A percentile compares a stretch with the other conserved stretches of the same genome.
Evolutionary conservation across 2,113 vertebrate species (phyloP).

Genomic region (Danio rerio): DNA sequence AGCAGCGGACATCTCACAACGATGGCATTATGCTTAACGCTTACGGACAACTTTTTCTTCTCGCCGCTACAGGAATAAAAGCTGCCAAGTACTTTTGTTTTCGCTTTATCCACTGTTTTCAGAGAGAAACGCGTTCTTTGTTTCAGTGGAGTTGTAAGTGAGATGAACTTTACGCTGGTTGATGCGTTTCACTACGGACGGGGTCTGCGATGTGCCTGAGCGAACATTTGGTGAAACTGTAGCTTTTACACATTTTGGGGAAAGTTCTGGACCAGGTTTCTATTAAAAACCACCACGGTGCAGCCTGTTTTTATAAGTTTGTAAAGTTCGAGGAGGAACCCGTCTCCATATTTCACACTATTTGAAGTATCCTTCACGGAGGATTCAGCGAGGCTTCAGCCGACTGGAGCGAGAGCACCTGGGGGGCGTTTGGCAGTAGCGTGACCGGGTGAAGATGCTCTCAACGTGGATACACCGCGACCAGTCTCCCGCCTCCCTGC

Average conservation of each 20-base stretch:
- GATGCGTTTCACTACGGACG: not conserved
- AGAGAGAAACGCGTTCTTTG: not conserved
- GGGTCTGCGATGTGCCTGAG: not conserved
- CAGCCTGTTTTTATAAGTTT: not conserved
- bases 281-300: not conserved
- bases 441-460: slow-evolving; percentile 75
- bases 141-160: slow-evolving; percentile 27
- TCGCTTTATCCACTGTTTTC: not conserved
- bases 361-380: slow-evolving; percentile 14
- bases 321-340: slow-evolving; percentile 33
- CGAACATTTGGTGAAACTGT: slow-evolving; percentile 10
- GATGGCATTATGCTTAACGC: slow-evolving; percentile 25
- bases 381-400: slow-evolving; percentile 39
- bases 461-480: slow-evolving; percentile 67
- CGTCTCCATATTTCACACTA: not conserved
- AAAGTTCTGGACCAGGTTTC: not conserved
- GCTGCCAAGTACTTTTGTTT: not conserved
- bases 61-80: not conserved
- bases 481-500: slow-evolving; percentile 65
- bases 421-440: slow-evolving; percentile 63
- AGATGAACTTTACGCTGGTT: slow-evolving; percentile 37
- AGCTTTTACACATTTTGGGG: not conserved
- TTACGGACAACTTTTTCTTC: not conserved
- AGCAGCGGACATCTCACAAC: slow-evolving; percentile 43
- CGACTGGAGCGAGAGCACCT: slow-evolving; percentile 40